Base-by-base conservation (phyloP, 2,888 invertebrate species). In the Drosophila quinaria region DNA sequence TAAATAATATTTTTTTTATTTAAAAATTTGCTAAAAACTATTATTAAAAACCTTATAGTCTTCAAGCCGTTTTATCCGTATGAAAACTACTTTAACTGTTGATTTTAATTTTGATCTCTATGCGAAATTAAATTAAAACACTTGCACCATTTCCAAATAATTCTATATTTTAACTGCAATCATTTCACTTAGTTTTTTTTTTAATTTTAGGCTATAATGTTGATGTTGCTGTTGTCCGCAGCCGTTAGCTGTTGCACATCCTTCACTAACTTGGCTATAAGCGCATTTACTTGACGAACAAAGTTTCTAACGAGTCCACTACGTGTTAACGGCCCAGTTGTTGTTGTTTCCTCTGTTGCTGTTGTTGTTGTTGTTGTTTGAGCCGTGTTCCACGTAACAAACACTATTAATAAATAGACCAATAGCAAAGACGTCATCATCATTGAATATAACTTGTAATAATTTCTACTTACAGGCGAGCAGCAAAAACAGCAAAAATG, bases 391-490 rank as follows among this genome's bases (percentile, higher is more conserved):
- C 55, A 59, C 17, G 59, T 35, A 0, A 25, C 15, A 19, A 50
- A 29, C 15, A 63, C 78, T 77, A 8, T 44, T 22, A 19, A n/a
- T 6, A 10, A n/a, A 25, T 25, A 6, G 8, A 9, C 2, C 4
- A 13, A 54, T 10, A 3, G 22, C 1, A n/a, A 33, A 15, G n/a
- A n/a, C n/a, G 31, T 8, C 8, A 22, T 19, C 47, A 47, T n/a
- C 52, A 25, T 25, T 6, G 29, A 33, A 3, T 17, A 9, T 60
- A 19, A 25, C 15, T 3, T 8, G n/a, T 2, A 25, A 25, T 31
- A 19, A 41, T 56, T 41, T 19, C 39, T n/a, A 71, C 82, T 86
- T 67, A 82, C 86, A 3, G 39, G 17, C 37, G 35, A 81, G 37
- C 47, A 68, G 25, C 29, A 54, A 25, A 25, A 25, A 19, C 10